Evolutionary conservation across 2,888 invertebrate species (phyloP).

Genomic region (Erebia palarica): DNA sequence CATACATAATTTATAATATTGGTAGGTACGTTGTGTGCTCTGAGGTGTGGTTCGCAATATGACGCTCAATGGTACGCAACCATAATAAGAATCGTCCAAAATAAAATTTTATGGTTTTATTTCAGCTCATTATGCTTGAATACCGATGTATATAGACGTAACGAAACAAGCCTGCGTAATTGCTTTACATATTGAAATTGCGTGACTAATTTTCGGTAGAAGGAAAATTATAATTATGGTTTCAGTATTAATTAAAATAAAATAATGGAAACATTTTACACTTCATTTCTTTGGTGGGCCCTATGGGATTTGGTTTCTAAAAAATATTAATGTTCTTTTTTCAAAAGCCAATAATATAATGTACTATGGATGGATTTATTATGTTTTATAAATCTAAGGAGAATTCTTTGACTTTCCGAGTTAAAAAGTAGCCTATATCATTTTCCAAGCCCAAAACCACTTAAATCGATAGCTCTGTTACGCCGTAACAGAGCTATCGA

Average conservation of each 20-base stretch:
- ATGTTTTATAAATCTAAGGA: too few species aligned
- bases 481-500: too few species aligned
- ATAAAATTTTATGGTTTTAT: constrained; percentile 20
- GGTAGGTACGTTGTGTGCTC: too few species aligned
- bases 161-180: constrained; percentile 20
- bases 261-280: not conserved
- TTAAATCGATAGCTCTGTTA: too few species aligned
- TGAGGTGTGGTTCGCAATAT: not conserved
- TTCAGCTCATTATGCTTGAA: constrained; percentile 19
- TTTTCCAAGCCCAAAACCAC: too few species aligned
- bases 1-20: too few species aligned
- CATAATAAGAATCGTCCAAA: constrained; percentile 3
- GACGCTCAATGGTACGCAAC: not conserved
- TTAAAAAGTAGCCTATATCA: too few species aligned
- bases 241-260: constrained; percentile 13
- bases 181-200: constrained; percentile 16
- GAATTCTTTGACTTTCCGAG: too few species aligned
- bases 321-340: not conserved
- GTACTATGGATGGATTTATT: too few species aligned
- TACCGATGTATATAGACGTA: constrained; percentile 7
- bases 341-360: too few species aligned
- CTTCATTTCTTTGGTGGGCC: not conserved
- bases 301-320: not conserved
- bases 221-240: constrained; percentile 4
- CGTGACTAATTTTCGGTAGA: constrained; percentile 5